These are phyloP conservation scores for Anolis sagrei DNA, from an alignment of 2,113 vertebrate species.

Conservation along the genomic window DNA sequence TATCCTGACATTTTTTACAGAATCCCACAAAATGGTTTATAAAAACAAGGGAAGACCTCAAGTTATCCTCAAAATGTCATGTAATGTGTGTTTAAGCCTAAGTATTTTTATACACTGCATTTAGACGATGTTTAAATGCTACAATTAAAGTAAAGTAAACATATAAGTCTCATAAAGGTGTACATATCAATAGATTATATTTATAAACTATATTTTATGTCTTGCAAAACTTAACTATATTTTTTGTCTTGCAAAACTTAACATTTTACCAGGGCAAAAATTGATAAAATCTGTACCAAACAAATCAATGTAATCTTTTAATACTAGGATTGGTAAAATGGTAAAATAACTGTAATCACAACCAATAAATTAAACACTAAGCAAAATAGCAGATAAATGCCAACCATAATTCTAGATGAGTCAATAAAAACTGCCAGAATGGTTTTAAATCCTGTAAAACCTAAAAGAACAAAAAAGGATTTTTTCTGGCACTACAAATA, in stretches of 20 bases:
- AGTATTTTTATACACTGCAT: background rate
- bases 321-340: background rate
- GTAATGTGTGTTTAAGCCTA: no score
- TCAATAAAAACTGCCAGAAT: no score
- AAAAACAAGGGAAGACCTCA: background rate
- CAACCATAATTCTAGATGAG: no score
- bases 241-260: no score
- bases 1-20: background rate
- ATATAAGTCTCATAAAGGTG: background rate
- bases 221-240: no score
- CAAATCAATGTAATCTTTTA: background rate
- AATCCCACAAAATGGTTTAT: background rate
- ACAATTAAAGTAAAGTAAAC: background rate
- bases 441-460: background rate
- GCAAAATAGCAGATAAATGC: background rate
- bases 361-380: background rate
- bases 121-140: background rate
- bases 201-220: background rate
- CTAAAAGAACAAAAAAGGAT: background rate
- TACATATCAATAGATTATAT: background rate
- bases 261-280: no score
- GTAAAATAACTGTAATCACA: background rate
- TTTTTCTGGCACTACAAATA: background rate
- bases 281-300: background rate
- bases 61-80: background rate